Evolutionary conservation across 2,888 invertebrate genomes (phyloP).

Genomic region (Pristionchus arcanus): DNA sequence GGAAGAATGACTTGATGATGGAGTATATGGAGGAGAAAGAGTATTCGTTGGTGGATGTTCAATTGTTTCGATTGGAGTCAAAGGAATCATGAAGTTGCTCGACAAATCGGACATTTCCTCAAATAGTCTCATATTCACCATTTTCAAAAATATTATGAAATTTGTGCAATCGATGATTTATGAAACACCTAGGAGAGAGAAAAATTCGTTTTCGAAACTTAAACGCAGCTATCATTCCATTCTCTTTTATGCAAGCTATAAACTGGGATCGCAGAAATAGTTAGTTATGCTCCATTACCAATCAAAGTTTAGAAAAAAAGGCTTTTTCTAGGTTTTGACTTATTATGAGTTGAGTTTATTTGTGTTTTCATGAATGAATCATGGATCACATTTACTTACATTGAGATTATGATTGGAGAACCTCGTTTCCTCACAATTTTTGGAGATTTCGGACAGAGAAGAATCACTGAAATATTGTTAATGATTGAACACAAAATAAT

Average conservation of each 20-base stretch:
- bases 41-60: background rate
- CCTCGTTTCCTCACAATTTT: background rate
- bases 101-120: background rate
- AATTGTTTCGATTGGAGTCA: background rate
- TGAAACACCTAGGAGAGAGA: background rate
- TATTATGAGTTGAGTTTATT: background rate
- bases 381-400: background rate
- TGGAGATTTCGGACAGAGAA: background rate
- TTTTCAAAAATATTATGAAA: background rate
- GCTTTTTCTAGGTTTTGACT: background rate
- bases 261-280: background rate
- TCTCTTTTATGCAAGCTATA: background rate
- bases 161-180: background rate
- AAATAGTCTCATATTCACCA: background rate
- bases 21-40: slow-evolving; percentile 28
- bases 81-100: slow-evolving; percentile 10
- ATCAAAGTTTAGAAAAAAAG: no score
- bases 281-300: no score
- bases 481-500: background rate
- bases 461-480: background rate
- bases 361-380: background rate
- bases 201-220: background rate
- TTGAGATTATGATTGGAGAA: background rate
- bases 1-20: background rate
- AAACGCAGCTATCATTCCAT: background rate